These are phyloP conservation scores for Agriopis marginaria DNA, from an alignment of 2,888 invertebrate species.

Conservation along the genomic window DNA sequence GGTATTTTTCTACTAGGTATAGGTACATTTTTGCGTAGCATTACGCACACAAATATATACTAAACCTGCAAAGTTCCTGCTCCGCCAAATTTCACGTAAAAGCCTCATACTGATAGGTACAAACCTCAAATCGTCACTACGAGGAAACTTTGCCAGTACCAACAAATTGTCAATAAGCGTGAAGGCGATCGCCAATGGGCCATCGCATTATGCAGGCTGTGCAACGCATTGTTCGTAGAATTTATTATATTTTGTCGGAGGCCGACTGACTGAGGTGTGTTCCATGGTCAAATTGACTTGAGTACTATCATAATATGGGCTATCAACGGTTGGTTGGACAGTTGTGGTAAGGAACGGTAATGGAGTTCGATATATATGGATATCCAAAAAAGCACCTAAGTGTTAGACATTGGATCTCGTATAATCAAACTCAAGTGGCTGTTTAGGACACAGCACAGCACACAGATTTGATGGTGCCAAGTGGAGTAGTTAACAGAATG, in stretches of 20 bases:
- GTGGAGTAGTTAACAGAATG: too few relatives aligned
- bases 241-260: constrained; percentile 43
- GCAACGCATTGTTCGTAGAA: constrained; percentile 40
- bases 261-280: constrained; percentile 12
- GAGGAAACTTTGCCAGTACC: constrained; percentile 24
- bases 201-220: constrained; percentile 37
- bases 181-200: constrained; percentile 41
- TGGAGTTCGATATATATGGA: too few relatives aligned
- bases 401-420: too few relatives aligned
- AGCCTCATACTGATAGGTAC: neutral
- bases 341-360: neutral
- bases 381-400: too few relatives aligned
- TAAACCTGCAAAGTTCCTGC: too few relatives aligned
- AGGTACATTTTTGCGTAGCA: neutral
- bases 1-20: neutral
- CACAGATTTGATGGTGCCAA: too few relatives aligned
- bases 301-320: neutral
- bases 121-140: neutral
- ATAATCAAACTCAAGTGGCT: too few relatives aligned
- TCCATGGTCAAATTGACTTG: constrained; percentile 13
- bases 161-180: constrained; percentile 42
- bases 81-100: too few relatives aligned
- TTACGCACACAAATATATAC: too few relatives aligned
- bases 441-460: too few relatives aligned
- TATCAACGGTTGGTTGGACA: neutral